Evolutionary conservation across 2,113 vertebrate genomes (phyloP).

Genomic region (Microtus ochrogaster): DNA sequence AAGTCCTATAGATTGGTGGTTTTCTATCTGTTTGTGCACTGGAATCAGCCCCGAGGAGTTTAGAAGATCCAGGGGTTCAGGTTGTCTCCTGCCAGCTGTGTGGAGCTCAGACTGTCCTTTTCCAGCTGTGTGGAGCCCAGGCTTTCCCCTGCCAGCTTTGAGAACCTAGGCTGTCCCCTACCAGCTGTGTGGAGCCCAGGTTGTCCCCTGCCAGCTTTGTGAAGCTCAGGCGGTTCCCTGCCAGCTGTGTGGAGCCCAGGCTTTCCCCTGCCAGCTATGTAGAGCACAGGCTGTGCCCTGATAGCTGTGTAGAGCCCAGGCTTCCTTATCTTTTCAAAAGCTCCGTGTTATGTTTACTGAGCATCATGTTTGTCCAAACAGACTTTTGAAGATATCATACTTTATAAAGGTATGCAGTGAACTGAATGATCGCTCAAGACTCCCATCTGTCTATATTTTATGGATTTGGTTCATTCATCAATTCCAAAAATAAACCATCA

Average conservation of each 20-base stretch:
- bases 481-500: not conserved
- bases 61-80: not conserved
- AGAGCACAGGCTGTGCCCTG: too few species aligned
- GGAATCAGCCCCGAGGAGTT: not conserved
- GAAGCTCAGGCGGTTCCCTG: too few species aligned
- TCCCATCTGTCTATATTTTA: not conserved
- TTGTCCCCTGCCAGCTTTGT: too few species aligned
- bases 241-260: too few species aligned
- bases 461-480: not conserved
- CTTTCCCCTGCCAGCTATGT: too few species aligned
- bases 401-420: not conserved
- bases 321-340: not conserved
- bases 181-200: too few species aligned
- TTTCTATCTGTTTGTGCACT: not conserved
- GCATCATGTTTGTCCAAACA: not conserved
- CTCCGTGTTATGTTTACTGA: not conserved
- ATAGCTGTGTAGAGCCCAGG: too few species aligned
- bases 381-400: not conserved
- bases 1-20: not conserved
- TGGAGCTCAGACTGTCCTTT: too few species aligned
- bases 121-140: too few species aligned
- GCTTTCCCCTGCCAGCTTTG: accelerated
- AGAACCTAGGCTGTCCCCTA: accelerated
- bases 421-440: not conserved
- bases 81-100: too few species aligned